A percentile compares a stretch with the other conserved stretches of the same genome.
Evolutionary conservation across 2,113 vertebrate genomes (phyloP).

Genomic region (Chloroceryle aenea): DNA sequence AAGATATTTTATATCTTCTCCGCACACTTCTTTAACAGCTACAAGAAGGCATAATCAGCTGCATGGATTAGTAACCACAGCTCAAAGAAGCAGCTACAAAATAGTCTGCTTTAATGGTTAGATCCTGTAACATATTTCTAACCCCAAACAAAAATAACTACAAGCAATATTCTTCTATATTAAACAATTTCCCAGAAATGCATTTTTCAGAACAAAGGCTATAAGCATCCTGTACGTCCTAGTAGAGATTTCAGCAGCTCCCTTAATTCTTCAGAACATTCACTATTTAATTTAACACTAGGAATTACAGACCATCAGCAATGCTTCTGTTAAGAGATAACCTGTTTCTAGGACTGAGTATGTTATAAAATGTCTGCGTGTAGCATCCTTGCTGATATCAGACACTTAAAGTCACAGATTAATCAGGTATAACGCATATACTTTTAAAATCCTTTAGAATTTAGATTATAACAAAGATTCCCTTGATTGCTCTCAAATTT

Average conservation of each 20-base stretch:
- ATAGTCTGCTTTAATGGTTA: neutral
- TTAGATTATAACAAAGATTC: neutral
- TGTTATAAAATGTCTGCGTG: neutral
- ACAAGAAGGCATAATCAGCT: neutral
- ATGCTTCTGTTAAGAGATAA: neutral
- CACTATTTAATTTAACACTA: neutral
- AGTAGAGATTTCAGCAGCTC: neutral
- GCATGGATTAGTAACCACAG: neutral
- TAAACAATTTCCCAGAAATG: neutral
- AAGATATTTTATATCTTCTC: neutral
- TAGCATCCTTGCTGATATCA: neutral
- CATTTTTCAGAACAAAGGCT: neutral
- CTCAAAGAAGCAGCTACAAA: neutral
- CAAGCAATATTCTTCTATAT: neutral
- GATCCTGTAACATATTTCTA: neutral
- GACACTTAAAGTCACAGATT: neutral
- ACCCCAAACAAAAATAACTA: neutral
- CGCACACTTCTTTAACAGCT: neutral
- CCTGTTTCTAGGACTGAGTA: neutral
- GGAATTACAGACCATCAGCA: neutral
- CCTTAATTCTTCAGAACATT: neutral
- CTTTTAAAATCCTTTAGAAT: neutral
- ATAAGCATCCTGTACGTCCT: neutral
- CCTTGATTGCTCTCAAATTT: neutral
- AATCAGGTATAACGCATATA: neutral